These are phyloP conservation scores for Craterocephalus amniculus DNA, from an alignment of 2,797 vertebrate genomes.

Conservation along the genomic window DNA sequence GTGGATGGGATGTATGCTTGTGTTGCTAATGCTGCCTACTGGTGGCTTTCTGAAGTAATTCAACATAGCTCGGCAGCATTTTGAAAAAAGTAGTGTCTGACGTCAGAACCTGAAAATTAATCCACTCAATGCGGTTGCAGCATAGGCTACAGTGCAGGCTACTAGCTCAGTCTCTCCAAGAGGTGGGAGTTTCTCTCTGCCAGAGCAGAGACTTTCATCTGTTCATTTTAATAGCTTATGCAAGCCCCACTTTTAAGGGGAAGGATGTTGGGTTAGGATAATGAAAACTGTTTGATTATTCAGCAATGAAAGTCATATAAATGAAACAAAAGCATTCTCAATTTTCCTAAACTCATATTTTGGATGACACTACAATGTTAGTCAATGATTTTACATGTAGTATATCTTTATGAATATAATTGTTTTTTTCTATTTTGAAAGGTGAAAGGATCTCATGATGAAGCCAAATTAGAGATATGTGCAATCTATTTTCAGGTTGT, in stretches of 20 bases:
- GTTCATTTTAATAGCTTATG: neutral
- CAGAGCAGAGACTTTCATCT: neutral
- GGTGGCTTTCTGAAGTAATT: neutral
- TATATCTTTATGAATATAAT: no score
- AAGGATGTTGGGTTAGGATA: neutral
- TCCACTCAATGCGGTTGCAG: neutral
- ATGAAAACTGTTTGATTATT: no score
- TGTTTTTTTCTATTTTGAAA: no score
- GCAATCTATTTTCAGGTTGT: no score
- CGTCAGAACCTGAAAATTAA: neutral
- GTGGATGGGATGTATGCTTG: neutral
- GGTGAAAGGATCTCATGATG: no score
- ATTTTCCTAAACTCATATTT: neutral
- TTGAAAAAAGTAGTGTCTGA: neutral
- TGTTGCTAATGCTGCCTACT: constrained; percentile 14
- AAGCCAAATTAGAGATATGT: no score
- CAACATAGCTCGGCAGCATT: neutral
- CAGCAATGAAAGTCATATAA: neutral
- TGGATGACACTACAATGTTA: no score
- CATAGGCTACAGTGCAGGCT: neutral
- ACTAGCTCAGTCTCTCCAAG: neutral
- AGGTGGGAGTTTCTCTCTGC: neutral
- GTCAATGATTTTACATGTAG: no score
- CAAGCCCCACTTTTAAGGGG: neutral
- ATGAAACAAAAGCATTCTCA: neutral